These are phyloP conservation scores for Phyllopteryx taeniolatus DNA, from an alignment of 2,113 vertebrate genomes.

Conservation along the genomic window DNA sequence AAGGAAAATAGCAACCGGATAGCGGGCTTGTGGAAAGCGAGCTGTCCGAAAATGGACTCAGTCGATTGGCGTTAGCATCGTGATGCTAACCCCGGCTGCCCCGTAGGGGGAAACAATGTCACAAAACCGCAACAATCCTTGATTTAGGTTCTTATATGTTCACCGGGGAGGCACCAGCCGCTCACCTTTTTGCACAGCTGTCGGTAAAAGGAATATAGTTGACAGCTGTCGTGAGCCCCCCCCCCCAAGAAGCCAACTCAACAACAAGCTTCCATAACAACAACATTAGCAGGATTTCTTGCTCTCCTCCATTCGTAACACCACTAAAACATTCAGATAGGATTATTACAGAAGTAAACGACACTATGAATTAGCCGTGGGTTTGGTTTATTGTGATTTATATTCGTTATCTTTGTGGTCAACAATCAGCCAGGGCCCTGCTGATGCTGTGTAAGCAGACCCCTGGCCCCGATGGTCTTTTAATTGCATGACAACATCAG, in stretches of 20 bases:
- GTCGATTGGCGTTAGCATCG: conserved; percentile 27
- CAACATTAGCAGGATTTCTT: not conserved
- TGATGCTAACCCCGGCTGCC: conserved; percentile 38
- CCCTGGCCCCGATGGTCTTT: conserved; percentile 17
- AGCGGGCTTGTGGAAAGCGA: not conserved
- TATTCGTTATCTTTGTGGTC: not conserved
- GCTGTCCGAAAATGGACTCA: conserved; percentile 49
- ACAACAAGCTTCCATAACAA: conserved; percentile 24
- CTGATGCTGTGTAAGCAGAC: conserved; percentile 14
- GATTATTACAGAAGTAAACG: not conserved
- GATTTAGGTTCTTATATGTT: not conserved
- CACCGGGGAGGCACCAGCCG: rapidly evolving
- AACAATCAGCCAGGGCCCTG: conserved; percentile 25
- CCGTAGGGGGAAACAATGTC: conserved; percentile 6
- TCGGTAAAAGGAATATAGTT: not conserved
- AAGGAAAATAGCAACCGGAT: not conserved
- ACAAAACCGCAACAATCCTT: conserved; percentile 10
- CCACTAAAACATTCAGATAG: rapidly evolving
- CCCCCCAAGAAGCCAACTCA: not conserved
- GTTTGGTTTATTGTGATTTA: not conserved
- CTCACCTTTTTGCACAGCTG: not conserved
- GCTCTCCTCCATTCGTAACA: not conserved
- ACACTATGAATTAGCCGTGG: not conserved
- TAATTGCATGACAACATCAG: not conserved
- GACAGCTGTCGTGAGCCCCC: conserved; percentile 49